Evolutionary conservation across 1,140 invertebrate genomes (phyloP), one percentile per base, ranked within the genome.

Genomic region (Drosophila quadrilineata): DNA sequence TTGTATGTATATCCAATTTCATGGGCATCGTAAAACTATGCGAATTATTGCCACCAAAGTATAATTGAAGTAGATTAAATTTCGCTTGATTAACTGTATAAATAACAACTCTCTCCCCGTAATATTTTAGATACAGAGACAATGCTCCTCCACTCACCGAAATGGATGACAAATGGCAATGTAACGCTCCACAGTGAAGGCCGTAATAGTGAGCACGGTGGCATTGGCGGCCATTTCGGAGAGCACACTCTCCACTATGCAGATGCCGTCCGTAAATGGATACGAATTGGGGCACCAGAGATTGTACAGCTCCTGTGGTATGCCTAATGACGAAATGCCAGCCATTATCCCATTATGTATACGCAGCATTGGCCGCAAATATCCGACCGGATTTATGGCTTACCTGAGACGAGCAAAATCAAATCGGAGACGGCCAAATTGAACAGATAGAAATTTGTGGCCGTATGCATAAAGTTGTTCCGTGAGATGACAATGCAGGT

Each of bases 191-290:
- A 95, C 91, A 1, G 95, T 96, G 88, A 96, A 97, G 3, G 94
- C 93, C 0, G 96, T 96, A 60, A 98, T 98, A 0, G 96, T 98
- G 12, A 98, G 90, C 1, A 98, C 95, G 0, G 96, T 97, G 0
- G 96, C 96, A 88, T 97, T 97, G 3, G 95, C 94, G 0, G 95
- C 96, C 35, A 94, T 95, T 89, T 97, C 95, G 0, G 94, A 94
- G 6, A 94, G 91, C 8, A 95, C 90, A 2, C 94, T 94, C 43
- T 94, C 90, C 26, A 95, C 91, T 2, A 96, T 92, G 82, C 96
- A 97, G 71, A 96, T 93, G 5, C 91, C 90, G 69, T 95, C 93
- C 1, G 95, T 95, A 54, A 96, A 94, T 8, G 93, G 91, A 90
- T 95, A 96, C 1, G 93, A 93, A 41, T 92, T 92, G 1, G 94